Percentiles rank a stretch among this genome's conserved stretches.
phyloP scores from a whole-genome alignment of 2,888 invertebrate genomes.

The Ectropis crepuscularia region DNA sequence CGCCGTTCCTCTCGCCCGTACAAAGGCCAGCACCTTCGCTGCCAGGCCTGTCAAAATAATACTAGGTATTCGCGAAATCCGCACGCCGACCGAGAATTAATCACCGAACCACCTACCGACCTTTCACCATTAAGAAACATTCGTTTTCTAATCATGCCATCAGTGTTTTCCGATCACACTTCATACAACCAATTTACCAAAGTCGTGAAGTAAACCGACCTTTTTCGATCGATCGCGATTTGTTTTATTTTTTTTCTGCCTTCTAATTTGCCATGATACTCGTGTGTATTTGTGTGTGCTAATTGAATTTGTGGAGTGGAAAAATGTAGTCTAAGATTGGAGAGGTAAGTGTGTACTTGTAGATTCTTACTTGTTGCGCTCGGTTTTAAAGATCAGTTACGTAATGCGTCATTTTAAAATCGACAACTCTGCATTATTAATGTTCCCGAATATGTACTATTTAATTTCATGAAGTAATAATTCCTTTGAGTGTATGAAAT shows the following conservation, averaged over 20 bases:
- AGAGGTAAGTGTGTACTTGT: slow-evolving; percentile 65
- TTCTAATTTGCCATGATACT: slow-evolving; percentile 49
- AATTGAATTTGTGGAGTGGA: slow-evolving; percentile 56
- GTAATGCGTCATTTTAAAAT: slow-evolving; percentile 63
- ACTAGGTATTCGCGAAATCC: slow-evolving; percentile 62
- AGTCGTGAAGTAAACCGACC: slow-evolving; percentile 27
- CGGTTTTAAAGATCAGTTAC: slow-evolving; percentile 62
- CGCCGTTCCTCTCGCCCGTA: slow-evolving; percentile 58
- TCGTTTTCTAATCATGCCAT: slow-evolving; percentile 16
- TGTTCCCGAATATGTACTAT: slow-evolving; percentile 3
- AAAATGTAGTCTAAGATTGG: slow-evolving; percentile 67
- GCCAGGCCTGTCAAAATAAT: slow-evolving; percentile 76
- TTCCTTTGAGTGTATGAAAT: neutral
- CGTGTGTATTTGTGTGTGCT: slow-evolving; percentile 55
- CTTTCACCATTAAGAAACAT: slow-evolving; percentile 6
- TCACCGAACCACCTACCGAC: slow-evolving; percentile 15
- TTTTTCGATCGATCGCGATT: slow-evolving; percentile 32
- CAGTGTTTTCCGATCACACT: slow-evolving; percentile 7
- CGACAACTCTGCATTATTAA: slow-evolving; percentile 30
- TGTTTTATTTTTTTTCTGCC: slow-evolving; percentile 43
- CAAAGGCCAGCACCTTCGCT: slow-evolving; percentile 70
- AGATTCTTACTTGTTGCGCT: slow-evolving; percentile 74
- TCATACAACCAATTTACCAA: slow-evolving; percentile 29
- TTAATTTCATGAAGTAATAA: neutral
- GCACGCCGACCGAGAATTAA: slow-evolving; percentile 49